These are phyloP conservation scores for Mionectes macconnelli DNA, from an alignment of 2,113 vertebrate genomes.

Conservation along the genomic window DNA sequence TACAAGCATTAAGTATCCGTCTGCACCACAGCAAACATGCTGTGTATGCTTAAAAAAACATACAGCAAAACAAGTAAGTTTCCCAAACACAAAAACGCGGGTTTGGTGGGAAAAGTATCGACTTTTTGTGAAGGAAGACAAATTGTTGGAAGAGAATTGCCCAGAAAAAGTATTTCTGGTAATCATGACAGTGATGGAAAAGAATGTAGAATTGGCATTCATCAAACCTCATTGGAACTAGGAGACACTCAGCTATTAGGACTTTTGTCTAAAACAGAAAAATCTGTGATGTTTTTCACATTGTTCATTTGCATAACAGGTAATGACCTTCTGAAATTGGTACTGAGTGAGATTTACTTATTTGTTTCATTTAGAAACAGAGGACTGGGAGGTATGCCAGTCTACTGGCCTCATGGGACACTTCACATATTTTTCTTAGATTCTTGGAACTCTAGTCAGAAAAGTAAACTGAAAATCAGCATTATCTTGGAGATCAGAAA, in stretches of 20 bases:
- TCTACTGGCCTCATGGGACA: fast-evolving
- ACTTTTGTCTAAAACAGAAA: background rate
- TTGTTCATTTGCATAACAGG: background rate
- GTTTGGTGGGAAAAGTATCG: background rate
- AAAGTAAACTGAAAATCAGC: background rate
- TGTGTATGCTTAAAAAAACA: background rate
- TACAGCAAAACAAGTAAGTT: background rate
- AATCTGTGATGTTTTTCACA: background rate
- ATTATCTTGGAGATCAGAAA: background rate
- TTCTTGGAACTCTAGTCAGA: background rate
- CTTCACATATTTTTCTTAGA: background rate
- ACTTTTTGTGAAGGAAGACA: background rate
- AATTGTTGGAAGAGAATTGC: background rate
- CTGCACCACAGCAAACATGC: background rate
- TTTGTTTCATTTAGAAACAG: background rate
- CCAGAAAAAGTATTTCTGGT: background rate
- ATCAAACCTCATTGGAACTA: background rate
- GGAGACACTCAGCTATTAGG: background rate
- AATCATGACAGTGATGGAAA: background rate
- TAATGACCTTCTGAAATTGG: background rate
- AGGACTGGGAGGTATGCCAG: background rate
- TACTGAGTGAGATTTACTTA: background rate
- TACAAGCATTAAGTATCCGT: background rate
- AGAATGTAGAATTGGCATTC: background rate
- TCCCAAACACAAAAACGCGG: background rate